Evolutionary conservation across 1,140 invertebrate species (phyloP), one percentile per base, ranked within the genome.

Genomic region (Nasonia longicornis): DNA sequence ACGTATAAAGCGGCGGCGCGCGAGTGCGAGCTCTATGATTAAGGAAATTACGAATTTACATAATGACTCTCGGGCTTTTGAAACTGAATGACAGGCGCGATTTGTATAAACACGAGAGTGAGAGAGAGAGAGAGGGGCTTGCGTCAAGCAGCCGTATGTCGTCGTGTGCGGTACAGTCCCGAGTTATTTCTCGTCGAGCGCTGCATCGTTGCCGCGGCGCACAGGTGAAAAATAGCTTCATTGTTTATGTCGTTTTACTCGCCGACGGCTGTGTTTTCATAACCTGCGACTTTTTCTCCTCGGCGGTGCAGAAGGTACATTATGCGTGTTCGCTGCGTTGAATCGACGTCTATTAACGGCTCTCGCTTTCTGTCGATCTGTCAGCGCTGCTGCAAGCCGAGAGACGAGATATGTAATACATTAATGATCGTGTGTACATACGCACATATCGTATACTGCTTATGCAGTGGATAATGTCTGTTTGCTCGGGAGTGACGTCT

Each of bases 41-140:
- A 78, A 78, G 70, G 76, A 78, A 82, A 78, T 78, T 78, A 58
- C n/a, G 22, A 72, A 77, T 82, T 82, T 82, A 69, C 81, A 78
- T 82, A 82, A 82, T 82, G 75, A 76, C 66, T 64, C 66, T 64
- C 48, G 45, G 35, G 26, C 48, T 79, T 31, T 81, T 75, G 79
- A 82, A 83, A 81, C 81, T 76, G 82, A 81, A 79, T 84, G 85
- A 84, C 81, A 83, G 85, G 81, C 58, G 69, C 48, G 80, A 83
- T 83, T 79, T 83, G 78, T 83, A 83, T 64, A 52, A 12, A 71
- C 74, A 74, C 52, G 31, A 35, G 31, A 3, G 31, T 16, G 31
- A 42, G 35, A 52, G 70, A 58, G 20, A 22, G 31, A 22, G 31
- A 42, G 35, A 52, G 70, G 8, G 20, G 31, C 71, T 38, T 58